Conservation (phyloP, 2,888 invertebrate species). For the Ichneumoninae sp. region DNA sequence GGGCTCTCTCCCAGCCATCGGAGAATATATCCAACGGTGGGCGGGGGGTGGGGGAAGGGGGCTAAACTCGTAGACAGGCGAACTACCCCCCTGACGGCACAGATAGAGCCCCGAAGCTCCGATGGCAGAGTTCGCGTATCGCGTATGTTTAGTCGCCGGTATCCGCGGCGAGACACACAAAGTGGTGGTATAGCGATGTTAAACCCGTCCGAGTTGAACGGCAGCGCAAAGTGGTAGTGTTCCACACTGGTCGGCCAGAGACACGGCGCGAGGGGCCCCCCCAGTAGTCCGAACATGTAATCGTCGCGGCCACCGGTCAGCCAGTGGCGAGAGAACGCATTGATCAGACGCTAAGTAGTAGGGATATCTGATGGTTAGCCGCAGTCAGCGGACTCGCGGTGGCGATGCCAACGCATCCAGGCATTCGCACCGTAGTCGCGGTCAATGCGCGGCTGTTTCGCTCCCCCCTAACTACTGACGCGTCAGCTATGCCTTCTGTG, state of each 20-base stretch:
- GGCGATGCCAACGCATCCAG: constrained; percentile 23
- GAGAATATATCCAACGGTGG: constrained; percentile 12
- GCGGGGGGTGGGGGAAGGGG: neutral
- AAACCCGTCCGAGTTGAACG: constrained; percentile 8
- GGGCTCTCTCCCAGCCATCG: neutral
- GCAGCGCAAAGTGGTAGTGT: constrained; percentile 62
- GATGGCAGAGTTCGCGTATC: constrained; percentile 6
- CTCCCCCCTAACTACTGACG: constrained; percentile 15
- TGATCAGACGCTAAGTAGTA: constrained; percentile 62
- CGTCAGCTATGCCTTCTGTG: neutral
- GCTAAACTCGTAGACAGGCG: constrained; percentile 46
- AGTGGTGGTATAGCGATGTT: constrained; percentile 19
- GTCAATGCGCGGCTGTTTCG: constrained; percentile 52
- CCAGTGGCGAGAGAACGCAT: constrained; percentile 52
- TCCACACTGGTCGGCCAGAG: constrained; percentile 61
- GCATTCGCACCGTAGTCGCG: constrained; percentile 38
- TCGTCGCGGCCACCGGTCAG: constrained; percentile 45
- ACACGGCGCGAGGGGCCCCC: neutral
- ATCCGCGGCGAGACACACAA: constrained; percentile 10
- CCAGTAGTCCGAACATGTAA: constrained; percentile 58
- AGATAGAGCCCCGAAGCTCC: constrained; percentile 19
- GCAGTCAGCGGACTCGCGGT: constrained; percentile 48
- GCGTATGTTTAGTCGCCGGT: constrained; percentile 1
- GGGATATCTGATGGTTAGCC: constrained; percentile 60
- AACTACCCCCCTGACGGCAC: constrained; percentile 45